Evolutionary conservation across 2,888 invertebrate species (phyloP), one percentile per base, ranked within the genome.

Genomic region (Acanthosepion esculentum): DNA sequence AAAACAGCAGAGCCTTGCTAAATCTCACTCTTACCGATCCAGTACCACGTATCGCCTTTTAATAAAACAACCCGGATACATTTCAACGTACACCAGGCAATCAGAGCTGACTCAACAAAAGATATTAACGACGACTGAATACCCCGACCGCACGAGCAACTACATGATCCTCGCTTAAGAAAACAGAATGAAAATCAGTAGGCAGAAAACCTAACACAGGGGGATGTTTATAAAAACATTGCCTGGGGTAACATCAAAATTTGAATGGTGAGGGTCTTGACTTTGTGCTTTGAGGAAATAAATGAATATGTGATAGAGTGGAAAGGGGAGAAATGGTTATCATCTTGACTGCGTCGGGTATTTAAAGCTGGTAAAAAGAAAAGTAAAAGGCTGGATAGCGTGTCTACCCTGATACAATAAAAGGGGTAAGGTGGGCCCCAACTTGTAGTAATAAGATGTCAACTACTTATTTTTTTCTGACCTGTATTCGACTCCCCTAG

Each of bases 191-290:
- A 78, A 78, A 78, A 78, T 78, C 78, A n/a, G 78, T 78, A 78
- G 78, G 78, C 78, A 78, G 78, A 33, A n/a, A 78, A n/a, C n/a
- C 15, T 78, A 78, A 78, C 78, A 78, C 78, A n/a, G 78, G 78
- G 78, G 78, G 78, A n/a, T 78, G 78, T n/a, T 78, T 78, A 78
- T 78, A 78, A 78, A 78, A 78, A 78, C 78, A 78, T 78, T 78
- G 78, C 78, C 78, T 15, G 78, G 78, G n/a, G 78, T 78, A 78
- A 78, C 78, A 78, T 78, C n/a, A 78, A 33, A 78, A 78, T 78
- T 78, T 78, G n/a, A 78, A 78, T 78, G 78, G 78, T 78, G 78
- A 78, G 78, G 78, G 78, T 78, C 78, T 78, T 78, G 78, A 78
- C 78, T 78, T n/a, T n/a, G 15, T 12, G n/a, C 78, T 15, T 78